A percentile compares a stretch with the other conserved stretches of the same genome.
Conservation (phyloP, 2,113 vertebrate genomes). For the Erythrocebus patas region DNA sequence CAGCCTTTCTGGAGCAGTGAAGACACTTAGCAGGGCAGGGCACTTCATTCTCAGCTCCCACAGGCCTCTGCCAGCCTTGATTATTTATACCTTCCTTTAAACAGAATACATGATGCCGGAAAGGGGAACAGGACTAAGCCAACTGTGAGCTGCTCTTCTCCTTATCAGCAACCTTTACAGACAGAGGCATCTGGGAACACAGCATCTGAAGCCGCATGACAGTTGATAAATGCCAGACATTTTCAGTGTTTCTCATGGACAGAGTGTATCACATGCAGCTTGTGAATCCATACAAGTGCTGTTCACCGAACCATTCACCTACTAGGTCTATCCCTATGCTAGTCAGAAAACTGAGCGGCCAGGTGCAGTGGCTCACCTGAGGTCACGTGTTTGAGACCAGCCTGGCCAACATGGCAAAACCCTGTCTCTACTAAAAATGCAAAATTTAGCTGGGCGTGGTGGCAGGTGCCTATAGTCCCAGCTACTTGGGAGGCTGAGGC, state of each 20-base stretch:
- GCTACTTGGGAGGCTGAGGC: no score
- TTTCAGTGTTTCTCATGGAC: not conserved
- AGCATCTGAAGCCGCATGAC: no score
- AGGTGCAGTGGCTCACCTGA: no score
- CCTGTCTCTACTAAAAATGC: no score
- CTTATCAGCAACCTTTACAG: not conserved
- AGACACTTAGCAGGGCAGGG: not conserved
- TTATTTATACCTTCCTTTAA: not conserved
- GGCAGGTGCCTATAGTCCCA: no score
- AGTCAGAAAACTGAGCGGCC: not conserved
- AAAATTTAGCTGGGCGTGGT: no score
- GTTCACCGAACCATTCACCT: not conserved
- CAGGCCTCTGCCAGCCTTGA: not conserved
- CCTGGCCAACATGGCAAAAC: no score
- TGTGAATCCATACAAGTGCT: not conserved
- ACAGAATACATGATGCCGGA: not conserved
- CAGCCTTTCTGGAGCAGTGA: not conserved
- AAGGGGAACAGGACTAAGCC: not conserved
- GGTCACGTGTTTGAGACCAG: no score
- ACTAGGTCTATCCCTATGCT: not conserved
- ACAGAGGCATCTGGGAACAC: not conserved
- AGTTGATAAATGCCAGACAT: not conserved
- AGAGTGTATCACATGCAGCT: not conserved
- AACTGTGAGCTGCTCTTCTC: no score
- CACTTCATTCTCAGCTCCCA: not conserved